phyloP scores from a whole-genome alignment of 2,888 invertebrate genomes.

The Eubasilissa splendida region DNA sequence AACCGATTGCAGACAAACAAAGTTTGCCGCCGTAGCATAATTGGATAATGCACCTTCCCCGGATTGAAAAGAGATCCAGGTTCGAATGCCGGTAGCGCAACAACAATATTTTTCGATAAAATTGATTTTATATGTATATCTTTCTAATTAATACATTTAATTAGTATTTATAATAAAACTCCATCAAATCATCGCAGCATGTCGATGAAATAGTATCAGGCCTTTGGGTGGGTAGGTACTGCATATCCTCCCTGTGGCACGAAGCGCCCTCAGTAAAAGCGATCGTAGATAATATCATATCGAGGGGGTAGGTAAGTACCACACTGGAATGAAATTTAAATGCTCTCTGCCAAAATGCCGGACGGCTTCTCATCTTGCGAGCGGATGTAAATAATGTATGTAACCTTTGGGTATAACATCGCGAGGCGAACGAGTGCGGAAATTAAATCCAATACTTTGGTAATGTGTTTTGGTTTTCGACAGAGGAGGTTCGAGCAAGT shows the following conservation, averaged over 20 bases:
- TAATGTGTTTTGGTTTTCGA: conserved; percentile 57
- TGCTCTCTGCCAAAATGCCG: conserved; percentile 38
- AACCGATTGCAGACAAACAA: no score
- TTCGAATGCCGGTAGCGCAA: no score
- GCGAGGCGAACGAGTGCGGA: conserved; percentile 55
- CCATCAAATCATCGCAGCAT: no score
- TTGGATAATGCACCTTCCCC: no score
- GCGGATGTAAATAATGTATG: conserved; percentile 59
- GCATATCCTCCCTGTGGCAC: conserved; percentile 4
- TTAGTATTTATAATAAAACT: no score
- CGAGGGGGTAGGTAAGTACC: conserved; percentile 6
- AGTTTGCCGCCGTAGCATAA: no score
- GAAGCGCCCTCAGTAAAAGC: conserved; percentile 36
- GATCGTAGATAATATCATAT: conserved; percentile 53
- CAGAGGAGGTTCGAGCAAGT: conserved; percentile 4
- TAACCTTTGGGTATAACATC: conserved; percentile 55
- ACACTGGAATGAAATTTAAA: conserved; percentile 47
- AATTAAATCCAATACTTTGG: conserved; percentile 59
- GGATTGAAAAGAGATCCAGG: no score
- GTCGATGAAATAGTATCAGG: no score
- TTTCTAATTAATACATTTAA: no score
- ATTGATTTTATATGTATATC: no score
- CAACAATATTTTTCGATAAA: no score
- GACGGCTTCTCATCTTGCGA: conserved; percentile 45
- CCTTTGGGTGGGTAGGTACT: no score